Evolutionary conservation across 2,797 vertebrate genomes (phyloP).

Genomic region (Muscicapa striata): DNA sequence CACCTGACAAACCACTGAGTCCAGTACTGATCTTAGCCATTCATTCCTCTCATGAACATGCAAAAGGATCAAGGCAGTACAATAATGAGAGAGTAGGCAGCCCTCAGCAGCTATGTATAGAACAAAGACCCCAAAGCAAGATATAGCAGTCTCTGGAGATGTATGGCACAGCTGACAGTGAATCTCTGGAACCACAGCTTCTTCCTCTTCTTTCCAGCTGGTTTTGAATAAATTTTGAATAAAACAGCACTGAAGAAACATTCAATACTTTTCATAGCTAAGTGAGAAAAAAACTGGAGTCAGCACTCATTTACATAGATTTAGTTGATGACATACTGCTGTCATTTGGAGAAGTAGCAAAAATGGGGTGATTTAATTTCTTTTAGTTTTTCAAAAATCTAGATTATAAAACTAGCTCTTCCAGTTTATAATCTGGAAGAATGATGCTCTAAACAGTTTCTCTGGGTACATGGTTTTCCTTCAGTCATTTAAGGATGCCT

Average conservation of each 20-base stretch:
- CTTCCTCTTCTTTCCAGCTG: background rate
- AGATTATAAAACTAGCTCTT: background rate
- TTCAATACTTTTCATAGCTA: constrained; percentile 11
- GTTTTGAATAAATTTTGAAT: constrained; percentile 12
- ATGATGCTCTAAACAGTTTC: background rate
- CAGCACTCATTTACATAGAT: constrained; percentile 33
- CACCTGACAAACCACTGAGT: background rate
- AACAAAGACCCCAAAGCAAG: background rate
- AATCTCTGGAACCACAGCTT: background rate
- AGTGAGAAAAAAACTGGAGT: constrained; percentile 14
- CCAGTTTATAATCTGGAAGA: background rate
- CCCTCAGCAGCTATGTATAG: background rate
- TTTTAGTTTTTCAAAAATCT: background rate
- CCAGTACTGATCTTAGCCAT: background rate
- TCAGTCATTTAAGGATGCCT: background rate
- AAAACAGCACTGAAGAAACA: background rate
- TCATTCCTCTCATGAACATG: background rate
- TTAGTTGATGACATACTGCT: background rate
- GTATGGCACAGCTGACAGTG: background rate
- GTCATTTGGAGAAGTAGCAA: background rate
- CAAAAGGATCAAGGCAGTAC: background rate
- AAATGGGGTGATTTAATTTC: background rate
- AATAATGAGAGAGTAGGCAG: background rate
- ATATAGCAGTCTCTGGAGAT: background rate
- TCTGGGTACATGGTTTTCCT: background rate